Evolutionary conservation across 2,888 invertebrate species (phyloP), one percentile per base, ranked within the genome.

Genomic region (Drosophila gaucha): DNA sequence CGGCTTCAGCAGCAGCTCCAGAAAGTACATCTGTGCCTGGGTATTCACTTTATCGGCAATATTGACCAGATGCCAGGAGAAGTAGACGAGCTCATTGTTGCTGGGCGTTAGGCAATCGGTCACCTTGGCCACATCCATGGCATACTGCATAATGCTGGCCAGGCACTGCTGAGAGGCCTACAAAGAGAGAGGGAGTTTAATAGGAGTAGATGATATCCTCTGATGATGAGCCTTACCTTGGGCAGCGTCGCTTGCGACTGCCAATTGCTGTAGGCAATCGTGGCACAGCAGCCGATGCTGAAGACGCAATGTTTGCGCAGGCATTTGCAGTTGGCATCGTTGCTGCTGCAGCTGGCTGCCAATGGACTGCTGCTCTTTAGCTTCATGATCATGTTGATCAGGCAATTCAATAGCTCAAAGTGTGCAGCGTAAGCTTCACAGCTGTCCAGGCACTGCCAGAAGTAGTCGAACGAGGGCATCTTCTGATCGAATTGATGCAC

Each of bases 281-380:
- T 14, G 6, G 88, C 77, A 9, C 75, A 68, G 28, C 67, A 49
- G 3, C 86, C 78, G 4, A 88, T 65, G 4, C 73, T 65, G 12
- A 89, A 63, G 12, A 87, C 80, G n/a, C 85, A 75, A 58, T 91
- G 90, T 16, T 90, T 89, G 1, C 90, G 67, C 1, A 79, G 58
- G 20, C 90, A 89, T 1, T 76, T 78, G 35, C 91, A 91, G 6
- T 8, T 35, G 16, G 30, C 24, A 26, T 69, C 63, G 10, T 41
- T 70, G 4, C 2, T 3, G 54, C 91, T 4, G 52, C 90, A 91
- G 12, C 30, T 60, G 28, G 64, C 26, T 14, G 70, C 60, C 8
- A 91, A 35, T 1, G 79, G 66, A 3, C 82, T 85, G 9, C 79
- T 74, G 9, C 55, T 76, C 2, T 46, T 74, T 2, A 91, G 74